These are phyloP conservation scores for Zingel zingel DNA, from an alignment of 2,113 vertebrate genomes.

Conservation along the genomic window DNA sequence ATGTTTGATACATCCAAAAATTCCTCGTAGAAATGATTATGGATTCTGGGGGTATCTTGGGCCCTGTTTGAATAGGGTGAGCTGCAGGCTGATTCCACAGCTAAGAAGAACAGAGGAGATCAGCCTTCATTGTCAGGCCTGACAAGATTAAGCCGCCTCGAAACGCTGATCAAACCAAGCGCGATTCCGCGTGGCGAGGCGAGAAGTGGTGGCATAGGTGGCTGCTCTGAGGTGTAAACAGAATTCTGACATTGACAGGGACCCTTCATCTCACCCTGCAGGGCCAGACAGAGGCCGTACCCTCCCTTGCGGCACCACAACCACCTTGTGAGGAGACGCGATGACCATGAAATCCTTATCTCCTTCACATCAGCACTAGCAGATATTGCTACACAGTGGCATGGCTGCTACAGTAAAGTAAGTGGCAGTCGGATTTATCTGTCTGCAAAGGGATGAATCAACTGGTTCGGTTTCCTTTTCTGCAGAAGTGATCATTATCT, in stretches of 20 bases:
- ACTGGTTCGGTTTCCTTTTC: slow-evolving; percentile 59
- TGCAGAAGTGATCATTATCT: slow-evolving; percentile 67
- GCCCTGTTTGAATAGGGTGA: slow-evolving; percentile 76
- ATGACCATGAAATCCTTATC: slow-evolving; percentile 75
- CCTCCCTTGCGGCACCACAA: slow-evolving; percentile 14
- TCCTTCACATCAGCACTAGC: slow-evolving; percentile 44
- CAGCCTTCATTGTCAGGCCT: slow-evolving; percentile 81
- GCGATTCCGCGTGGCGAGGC: slow-evolving; percentile 64
- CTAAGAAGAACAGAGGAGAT: slow-evolving; percentile 82
- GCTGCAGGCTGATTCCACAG: slow-evolving; percentile 73
- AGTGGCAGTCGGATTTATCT: slow-evolving; percentile 49
- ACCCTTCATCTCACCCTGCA: slow-evolving; percentile 56
- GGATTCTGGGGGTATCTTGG: slow-evolving; percentile 72
- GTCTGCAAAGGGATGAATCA: slow-evolving; percentile 44
- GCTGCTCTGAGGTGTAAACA: slow-evolving; percentile 74
- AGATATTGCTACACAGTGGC: slow-evolving; percentile 45
- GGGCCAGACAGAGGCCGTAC: slow-evolving; percentile 44
- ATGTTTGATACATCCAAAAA: slow-evolving; percentile 78
- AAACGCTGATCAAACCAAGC: slow-evolving; percentile 79
- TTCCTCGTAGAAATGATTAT: slow-evolving; percentile 79
- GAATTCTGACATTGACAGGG: slow-evolving; percentile 74
- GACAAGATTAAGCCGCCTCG: slow-evolving; percentile 83
- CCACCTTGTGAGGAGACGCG: slow-evolving; percentile 59
- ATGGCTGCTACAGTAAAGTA: slow-evolving; percentile 36
- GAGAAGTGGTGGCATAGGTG: slow-evolving; percentile 63